Conservation (phyloP, 2,888 invertebrate genomes). For the Coecobrya sp. region DNA sequence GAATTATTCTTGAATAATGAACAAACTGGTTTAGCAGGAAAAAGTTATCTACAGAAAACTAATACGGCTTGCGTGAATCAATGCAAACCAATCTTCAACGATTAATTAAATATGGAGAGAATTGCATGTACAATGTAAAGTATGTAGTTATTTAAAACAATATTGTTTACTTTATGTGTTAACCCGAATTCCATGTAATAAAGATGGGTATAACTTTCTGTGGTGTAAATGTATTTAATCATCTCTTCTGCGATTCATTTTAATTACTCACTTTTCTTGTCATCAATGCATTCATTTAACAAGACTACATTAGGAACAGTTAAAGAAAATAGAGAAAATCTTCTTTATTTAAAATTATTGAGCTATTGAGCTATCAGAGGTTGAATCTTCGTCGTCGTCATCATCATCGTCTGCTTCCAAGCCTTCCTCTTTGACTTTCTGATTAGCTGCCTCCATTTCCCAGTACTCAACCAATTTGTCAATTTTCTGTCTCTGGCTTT, state of each 20-base stretch:
- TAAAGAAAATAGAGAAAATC: not conserved
- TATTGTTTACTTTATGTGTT: constrained; percentile 6
- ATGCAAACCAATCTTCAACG: too few species aligned
- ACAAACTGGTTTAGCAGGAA: too few species aligned
- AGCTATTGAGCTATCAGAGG: not conserved
- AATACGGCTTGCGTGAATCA: too few species aligned
- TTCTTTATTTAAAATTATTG: not conserved
- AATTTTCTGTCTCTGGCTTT: constrained; percentile 80
- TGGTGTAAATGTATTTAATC: too few species aligned
- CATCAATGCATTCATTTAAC: too few species aligned
- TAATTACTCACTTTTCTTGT: not conserved
- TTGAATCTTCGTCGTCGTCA: not conserved
- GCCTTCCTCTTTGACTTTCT: constrained; percentile 1
- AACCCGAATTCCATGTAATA: constrained; percentile 57
- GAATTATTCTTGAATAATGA: too few species aligned
- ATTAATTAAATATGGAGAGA: too few species aligned
- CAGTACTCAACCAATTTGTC: constrained; percentile 83
- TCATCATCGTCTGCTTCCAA: constrained; percentile 12
- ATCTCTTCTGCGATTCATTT: too few species aligned
- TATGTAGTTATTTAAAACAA: too few species aligned
- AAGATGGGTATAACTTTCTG: constrained; percentile 52
- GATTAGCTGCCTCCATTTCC: constrained; percentile 74
- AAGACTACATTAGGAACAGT: too few species aligned
- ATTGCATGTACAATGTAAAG: too few species aligned
- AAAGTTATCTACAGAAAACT: too few species aligned